Evolutionary conservation across 2,888 invertebrate genomes (phyloP).

Genomic region (Dione vanillae): DNA sequence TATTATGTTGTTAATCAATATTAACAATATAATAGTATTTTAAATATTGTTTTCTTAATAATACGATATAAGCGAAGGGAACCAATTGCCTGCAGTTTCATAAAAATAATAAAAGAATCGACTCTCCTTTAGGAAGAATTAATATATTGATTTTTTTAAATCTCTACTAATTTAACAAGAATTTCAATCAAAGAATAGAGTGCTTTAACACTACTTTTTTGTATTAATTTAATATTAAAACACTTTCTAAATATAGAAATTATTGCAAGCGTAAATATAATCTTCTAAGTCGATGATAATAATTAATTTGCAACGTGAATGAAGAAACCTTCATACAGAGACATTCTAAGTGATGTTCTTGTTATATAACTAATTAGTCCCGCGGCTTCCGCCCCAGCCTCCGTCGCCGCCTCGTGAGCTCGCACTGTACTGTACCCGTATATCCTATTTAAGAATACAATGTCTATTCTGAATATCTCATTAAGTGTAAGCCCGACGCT

Average conservation of each 20-base stretch:
- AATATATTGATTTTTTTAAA: no score
- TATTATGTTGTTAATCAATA: no score
- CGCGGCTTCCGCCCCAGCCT: constrained; percentile 11
- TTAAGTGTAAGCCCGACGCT: not conserved
- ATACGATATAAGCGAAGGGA: no score
- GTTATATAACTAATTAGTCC: constrained; percentile 25
- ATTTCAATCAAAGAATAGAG: no score
- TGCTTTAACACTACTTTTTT: no score
- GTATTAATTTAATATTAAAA: no score
- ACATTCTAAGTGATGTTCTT: not conserved
- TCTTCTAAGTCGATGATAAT: not conserved
- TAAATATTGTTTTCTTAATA: no score
- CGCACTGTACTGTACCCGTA: constrained; percentile 4
- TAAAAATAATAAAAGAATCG: no score
- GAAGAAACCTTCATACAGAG: not conserved
- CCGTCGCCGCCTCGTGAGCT: constrained; percentile 10
- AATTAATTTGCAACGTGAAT: not conserved
- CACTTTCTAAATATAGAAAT: not conserved
- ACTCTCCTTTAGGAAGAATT: no score
- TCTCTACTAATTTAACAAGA: no score
- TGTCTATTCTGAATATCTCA: constrained; percentile 4
- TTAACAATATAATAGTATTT: no score
- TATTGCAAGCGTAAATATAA: not conserved
- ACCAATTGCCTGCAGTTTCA: no score
- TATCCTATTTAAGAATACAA: constrained; percentile 18